Evolutionary conservation across 2,797 vertebrate genomes (phyloP).

Genomic region (Lepus oiostolus): DNA sequence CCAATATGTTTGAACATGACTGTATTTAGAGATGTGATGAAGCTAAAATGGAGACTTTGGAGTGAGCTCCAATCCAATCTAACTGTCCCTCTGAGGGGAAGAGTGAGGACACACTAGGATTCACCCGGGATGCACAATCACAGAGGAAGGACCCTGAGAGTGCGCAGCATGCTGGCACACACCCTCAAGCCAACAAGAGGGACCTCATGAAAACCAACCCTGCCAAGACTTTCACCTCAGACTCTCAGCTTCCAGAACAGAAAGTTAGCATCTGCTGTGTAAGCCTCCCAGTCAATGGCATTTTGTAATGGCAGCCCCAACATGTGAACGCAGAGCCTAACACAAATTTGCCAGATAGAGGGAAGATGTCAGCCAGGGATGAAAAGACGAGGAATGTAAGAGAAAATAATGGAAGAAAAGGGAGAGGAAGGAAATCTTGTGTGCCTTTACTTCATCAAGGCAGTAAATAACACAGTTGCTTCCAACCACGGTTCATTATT

Average conservation of each 20-base stretch:
- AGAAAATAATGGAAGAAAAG: neutral
- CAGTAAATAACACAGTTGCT: neutral
- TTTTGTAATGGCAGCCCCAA: neutral
- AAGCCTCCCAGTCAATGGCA: neutral
- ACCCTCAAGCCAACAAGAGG: neutral
- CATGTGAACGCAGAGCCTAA: neutral
- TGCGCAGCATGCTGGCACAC: accelerated
- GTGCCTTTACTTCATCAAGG: neutral
- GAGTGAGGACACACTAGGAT: neutral
- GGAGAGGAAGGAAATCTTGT: neutral
- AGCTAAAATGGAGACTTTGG: neutral
- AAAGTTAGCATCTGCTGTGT: neutral
- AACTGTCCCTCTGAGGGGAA: neutral
- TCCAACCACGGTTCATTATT: neutral
- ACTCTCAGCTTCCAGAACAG: neutral
- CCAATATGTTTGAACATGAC: neutral
- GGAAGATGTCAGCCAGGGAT: neutral
- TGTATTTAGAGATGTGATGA: neutral
- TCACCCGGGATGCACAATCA: neutral
- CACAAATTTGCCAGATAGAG: neutral
- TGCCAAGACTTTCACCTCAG: neutral
- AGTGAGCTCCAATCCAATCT: neutral
- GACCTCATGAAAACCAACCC: neutral
- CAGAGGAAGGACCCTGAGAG: neutral
- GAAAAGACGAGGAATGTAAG: neutral